Conservation (phyloP, 2,113 vertebrate species). For the Pituophis catenifer region DNA sequence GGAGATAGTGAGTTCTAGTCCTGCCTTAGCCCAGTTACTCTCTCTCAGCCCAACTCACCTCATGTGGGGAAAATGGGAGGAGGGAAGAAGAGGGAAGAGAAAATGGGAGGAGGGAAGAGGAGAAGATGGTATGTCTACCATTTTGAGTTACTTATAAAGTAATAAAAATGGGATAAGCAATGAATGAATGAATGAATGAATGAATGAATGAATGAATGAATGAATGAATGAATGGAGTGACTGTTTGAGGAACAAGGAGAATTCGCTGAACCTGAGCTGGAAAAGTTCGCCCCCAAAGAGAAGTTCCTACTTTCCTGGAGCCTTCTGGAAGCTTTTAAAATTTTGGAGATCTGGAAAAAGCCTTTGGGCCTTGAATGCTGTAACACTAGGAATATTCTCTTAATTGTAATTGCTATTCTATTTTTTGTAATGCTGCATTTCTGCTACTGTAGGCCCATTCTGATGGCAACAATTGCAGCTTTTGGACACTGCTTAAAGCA, state of each 20-base stretch:
- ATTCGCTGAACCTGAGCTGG: background rate
- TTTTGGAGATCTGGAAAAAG: background rate
- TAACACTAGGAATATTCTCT: background rate
- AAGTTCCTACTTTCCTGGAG: background rate
- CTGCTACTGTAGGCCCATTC: background rate
- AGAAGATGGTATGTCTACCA: too few relatives aligned
- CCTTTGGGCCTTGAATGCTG: background rate
- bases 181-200: background rate
- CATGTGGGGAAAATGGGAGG: background rate
- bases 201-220: too few relatives aligned
- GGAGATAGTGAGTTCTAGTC: too few relatives aligned
- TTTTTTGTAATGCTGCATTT: background rate
- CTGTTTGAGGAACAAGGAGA: background rate
- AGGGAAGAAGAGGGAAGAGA: background rate
- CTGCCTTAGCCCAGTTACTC: too few relatives aligned
- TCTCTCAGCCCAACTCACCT: too few relatives aligned
- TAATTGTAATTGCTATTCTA: background rate
- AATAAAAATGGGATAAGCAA: background rate
- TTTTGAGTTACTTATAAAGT: too few relatives aligned
- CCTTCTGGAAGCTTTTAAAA: background rate
- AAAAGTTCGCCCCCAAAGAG: background rate
- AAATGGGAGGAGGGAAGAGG: background rate
- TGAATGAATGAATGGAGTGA: too few relatives aligned
- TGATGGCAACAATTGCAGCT: background rate
- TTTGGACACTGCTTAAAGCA: background rate